Base-by-base conservation (phyloP, 1,140 invertebrate species). In the Cyphomyrmex costatus region DNA sequence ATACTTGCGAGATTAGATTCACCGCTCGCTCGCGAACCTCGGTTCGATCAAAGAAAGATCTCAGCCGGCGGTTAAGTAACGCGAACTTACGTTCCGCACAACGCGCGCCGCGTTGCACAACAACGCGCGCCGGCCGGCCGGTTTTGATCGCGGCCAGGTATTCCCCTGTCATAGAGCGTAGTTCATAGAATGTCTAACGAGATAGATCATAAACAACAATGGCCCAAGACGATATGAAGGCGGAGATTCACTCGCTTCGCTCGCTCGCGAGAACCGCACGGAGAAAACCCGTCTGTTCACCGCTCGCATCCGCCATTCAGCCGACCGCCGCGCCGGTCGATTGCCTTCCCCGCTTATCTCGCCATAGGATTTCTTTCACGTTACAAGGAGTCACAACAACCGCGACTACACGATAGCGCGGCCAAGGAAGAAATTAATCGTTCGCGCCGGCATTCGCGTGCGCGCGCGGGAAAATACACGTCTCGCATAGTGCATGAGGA, bases 181-280 rank as follows among this genome's bases (percentile, higher is more conserved):
- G 61, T 65, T 74, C 85, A 84, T 84, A 74, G 85, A 84, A 86
- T 66, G 70, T 63, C 68, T 86, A 84, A 86, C 79, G 85, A 86
- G 85, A 78, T 53, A 84, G 79, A 86, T 86, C 85, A 86, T 73
- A 84, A 83, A 24, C 85, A 86, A 84, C 85, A 86, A 86, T 86
- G 58, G 68, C 12, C 51, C 16, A 58, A 71, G 63, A 79, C 60
- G 82, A 33, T 76, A 51, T 30, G 71, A 85, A 85, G 85, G 65
- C 60, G 78, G 77, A 27, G 85, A 70, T 86, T 86, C 19, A 49
- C 61, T 66, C 33, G 58, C 46, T 30, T 42, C 51, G 49, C 5
- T 27, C 56, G 49, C 49, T 19, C n/a, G 21, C 21, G 56, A 24
- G 12, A 6, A 53, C 5, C 51, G 56, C 33, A 14, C 51, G 0